These are phyloP conservation scores for Ormyrus pomaceus DNA, from an alignment of 2,888 invertebrate genomes.

Conservation along the genomic window DNA sequence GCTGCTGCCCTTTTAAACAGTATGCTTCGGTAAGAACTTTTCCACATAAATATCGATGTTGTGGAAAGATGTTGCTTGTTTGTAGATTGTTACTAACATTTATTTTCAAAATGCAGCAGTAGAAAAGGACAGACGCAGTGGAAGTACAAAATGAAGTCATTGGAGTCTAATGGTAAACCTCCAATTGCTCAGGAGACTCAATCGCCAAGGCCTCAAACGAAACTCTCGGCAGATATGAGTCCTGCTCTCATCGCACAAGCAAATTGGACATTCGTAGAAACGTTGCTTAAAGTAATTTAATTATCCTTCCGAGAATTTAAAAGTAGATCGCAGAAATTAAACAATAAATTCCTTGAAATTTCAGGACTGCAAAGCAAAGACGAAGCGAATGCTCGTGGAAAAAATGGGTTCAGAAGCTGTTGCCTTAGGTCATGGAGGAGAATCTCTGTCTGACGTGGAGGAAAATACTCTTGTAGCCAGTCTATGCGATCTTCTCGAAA, in stretches of 20 bases:
- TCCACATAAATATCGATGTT: slow-evolving; percentile 49
- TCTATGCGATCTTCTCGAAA: slow-evolving; percentile 96
- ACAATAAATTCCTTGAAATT: slow-evolving; percentile 8
- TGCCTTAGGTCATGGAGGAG: slow-evolving; percentile 92
- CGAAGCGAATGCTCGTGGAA: slow-evolving; percentile 98
- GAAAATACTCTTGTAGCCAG: slow-evolving; percentile 99
- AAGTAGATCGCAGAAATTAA: not conserved
- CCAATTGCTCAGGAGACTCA: slow-evolving; percentile 71
- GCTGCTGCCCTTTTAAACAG: slow-evolving; percentile 61
- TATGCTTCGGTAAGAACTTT: slow-evolving; percentile 72
- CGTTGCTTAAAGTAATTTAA: slow-evolving; percentile 88
- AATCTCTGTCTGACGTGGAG: slow-evolving; percentile 87
- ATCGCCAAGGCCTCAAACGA: slow-evolving; percentile 75
- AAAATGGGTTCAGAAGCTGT: slow-evolving; percentile 99
- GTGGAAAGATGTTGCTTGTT: slow-evolving; percentile 19
- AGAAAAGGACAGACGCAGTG: slow-evolving; percentile 73
- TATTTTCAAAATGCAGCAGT: slow-evolving; percentile 63
- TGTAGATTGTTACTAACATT: slow-evolving; percentile 11
- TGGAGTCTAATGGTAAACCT: slow-evolving; percentile 71
- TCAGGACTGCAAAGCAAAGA: slow-evolving; percentile 94
- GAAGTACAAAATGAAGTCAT: slow-evolving; percentile 74
- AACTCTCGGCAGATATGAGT: slow-evolving; percentile 82
- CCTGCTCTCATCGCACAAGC: slow-evolving; percentile 96
- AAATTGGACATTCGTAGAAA: slow-evolving; percentile 98
- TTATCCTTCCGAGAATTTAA: not conserved